Evolutionary conservation across 2,113 vertebrate species (phyloP).

Genomic region (Corydoras maculifer): DNA sequence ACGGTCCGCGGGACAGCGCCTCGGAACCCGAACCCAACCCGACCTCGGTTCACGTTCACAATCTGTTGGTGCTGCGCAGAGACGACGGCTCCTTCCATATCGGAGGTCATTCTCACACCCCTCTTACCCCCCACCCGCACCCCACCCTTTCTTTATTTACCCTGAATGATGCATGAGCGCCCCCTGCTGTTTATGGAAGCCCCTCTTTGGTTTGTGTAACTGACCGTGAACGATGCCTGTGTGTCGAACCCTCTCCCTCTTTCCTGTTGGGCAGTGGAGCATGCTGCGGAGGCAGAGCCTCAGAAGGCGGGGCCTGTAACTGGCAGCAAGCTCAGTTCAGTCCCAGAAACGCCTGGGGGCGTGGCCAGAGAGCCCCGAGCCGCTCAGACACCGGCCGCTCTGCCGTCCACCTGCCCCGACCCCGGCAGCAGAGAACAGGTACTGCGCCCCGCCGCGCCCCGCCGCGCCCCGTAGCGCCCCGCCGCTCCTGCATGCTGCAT

Average conservation of each 20-base stretch:
- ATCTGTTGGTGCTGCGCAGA: constrained; percentile 78
- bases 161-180: neutral
- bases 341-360: constrained; percentile 41
- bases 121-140: neutral
- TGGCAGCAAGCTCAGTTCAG: constrained; percentile 44
- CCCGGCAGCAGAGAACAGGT: constrained; percentile 73
- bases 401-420: constrained; percentile 48
- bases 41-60: constrained; percentile 76
- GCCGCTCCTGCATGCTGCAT: constrained; percentile 5
- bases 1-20: constrained; percentile 71
- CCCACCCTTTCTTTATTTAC: neutral
- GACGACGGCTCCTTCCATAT: constrained; percentile 90
- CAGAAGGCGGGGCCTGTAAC: constrained; percentile 35
- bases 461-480: neutral
- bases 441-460: constrained; percentile 30
- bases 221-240: constrained; percentile 11
- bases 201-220: neutral
- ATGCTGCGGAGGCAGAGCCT: constrained; percentile 42
- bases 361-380: constrained; percentile 55
- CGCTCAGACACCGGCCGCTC: constrained; percentile 67
- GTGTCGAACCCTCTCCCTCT: constrained; percentile 9
- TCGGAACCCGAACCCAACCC: constrained; percentile 66
- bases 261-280: constrained; percentile 45
- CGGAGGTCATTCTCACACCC: constrained; percentile 69
- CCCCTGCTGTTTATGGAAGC: neutral